phyloP scores from a whole-genome alignment of 2,888 invertebrate genomes.

The Selenia dentaria region DNA sequence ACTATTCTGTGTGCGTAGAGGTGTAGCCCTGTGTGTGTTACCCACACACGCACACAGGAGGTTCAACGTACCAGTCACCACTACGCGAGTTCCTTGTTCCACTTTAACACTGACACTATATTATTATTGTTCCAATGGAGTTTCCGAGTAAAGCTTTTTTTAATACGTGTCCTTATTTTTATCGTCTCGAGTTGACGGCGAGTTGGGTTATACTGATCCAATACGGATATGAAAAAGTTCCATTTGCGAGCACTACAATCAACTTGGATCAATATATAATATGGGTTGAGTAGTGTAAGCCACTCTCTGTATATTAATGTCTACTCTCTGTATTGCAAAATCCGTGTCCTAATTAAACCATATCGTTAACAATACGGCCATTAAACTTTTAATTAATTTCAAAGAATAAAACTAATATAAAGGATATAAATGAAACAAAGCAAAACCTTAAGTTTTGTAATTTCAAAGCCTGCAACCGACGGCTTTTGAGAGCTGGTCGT shows the following conservation, averaged over 20 bases:
- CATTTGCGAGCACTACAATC: background rate
- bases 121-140: slow-evolving; percentile 79
- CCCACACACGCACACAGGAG: slow-evolving; percentile 59
- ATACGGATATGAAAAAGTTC: slow-evolving; percentile 14
- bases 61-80: slow-evolving; percentile 82
- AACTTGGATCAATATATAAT: background rate
- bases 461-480: slow-evolving; percentile 29
- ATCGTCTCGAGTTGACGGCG: slow-evolving; percentile 22
- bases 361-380: slow-evolving; percentile 4
- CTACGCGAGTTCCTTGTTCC: slow-evolving; percentile 84
- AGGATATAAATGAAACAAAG: background rate
- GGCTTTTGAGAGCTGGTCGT: slow-evolving; percentile 29
- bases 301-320: no score
- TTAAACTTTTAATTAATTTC: slow-evolving; percentile 6
- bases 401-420: slow-evolving; percentile 11
- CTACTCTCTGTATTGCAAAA: no score
- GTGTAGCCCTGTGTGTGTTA: slow-evolving; percentile 41
- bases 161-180: slow-evolving; percentile 48
- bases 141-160: slow-evolving; percentile 62
- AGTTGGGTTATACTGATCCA: slow-evolving; percentile 17
- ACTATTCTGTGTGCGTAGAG: slow-evolving; percentile 36
- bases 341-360: slow-evolving; percentile 9
- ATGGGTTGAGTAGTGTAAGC: background rate
- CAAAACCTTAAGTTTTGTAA: slow-evolving; percentile 8
- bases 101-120: slow-evolving; percentile 81